A percentile compares a stretch with the other conserved stretches of the same genome.
Conservation (phyloP, 64 coral and sea anemone genomes). For the Actinia tenebrosa region DNA sequence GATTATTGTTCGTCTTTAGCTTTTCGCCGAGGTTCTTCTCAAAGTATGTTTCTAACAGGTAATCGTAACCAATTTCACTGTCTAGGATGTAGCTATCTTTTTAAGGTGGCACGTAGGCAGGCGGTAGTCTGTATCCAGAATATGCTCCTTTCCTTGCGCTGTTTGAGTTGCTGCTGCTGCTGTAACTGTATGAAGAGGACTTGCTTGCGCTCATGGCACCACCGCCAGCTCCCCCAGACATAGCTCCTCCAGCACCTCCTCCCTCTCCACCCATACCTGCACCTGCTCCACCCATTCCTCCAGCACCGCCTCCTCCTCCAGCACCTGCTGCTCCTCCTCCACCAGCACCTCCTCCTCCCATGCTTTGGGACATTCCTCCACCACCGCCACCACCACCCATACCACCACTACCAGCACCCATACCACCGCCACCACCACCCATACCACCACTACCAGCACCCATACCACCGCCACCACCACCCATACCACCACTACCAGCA, state of each 20-base stretch:
- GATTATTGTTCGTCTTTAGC: not conserved
- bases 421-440: slow-evolving; percentile 10
- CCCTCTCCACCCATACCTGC: not conserved
- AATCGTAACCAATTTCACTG: not conserved
- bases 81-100: not conserved
- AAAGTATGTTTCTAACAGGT: not conserved
- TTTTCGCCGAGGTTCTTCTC: not conserved
- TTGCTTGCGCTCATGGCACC: slow-evolving; percentile 25
- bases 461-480: not conserved
- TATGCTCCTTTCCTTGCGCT: slow-evolving; percentile 64
- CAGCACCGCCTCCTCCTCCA: slow-evolving; percentile 13
- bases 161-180: slow-evolving; percentile 50
- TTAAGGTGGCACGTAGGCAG: slow-evolving; percentile 85
- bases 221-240: not conserved
- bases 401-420: not conserved
- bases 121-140: slow-evolving; percentile 81
- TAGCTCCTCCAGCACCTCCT: not conserved
- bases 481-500: slow-evolving; percentile 23
- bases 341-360: not conserved
- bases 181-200: slow-evolving; percentile 73
- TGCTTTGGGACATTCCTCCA: not conserved
- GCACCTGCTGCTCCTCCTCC: not conserved
- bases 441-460: slow-evolving; percentile 11
- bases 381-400: not conserved
- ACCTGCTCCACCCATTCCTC: slow-evolving; percentile 20